These are phyloP conservation scores for Gadus macrocephalus DNA, from an alignment of 2,113 vertebrate genomes.

Conservation along the genomic window DNA sequence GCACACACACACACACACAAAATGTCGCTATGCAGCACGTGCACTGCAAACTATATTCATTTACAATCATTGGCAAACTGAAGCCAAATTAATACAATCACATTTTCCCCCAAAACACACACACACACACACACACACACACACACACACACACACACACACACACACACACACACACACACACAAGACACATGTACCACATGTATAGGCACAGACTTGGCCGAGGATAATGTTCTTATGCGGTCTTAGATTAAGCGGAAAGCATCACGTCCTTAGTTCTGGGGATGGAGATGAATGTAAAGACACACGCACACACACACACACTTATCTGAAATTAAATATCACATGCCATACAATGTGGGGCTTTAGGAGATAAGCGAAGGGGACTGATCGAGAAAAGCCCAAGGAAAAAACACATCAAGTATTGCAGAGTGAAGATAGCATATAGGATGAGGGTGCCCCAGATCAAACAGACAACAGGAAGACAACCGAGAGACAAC, in stretches of 20 bases:
- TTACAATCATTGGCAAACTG: too few species aligned
- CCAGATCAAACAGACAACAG: slow-evolving; percentile 30
- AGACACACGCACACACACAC: background rate
- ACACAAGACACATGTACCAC: too few species aligned
- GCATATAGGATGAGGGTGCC: slow-evolving; percentile 23
- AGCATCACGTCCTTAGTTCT: background rate
- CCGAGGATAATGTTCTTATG: slow-evolving; percentile 1
- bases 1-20: too few species aligned
- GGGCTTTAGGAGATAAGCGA: slow-evolving; percentile 50
- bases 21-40: too few species aligned
- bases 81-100: too few species aligned
- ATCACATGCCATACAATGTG: slow-evolving; percentile 41
- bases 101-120: too few species aligned
- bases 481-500: background rate
- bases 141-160: too few species aligned
- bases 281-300: background rate
- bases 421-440: slow-evolving; percentile 41
- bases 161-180: too few species aligned
- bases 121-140: too few species aligned
- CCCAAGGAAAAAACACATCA: slow-evolving; percentile 32
- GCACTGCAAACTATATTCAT: too few species aligned
- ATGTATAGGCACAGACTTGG: slow-evolving; percentile 8
- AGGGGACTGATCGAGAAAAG: slow-evolving; percentile 20
- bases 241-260: background rate
- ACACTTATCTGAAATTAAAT: slow-evolving; percentile 53